Conservation (phyloP, 2,797 vertebrate species). For the Alfaro cultratus region DNA sequence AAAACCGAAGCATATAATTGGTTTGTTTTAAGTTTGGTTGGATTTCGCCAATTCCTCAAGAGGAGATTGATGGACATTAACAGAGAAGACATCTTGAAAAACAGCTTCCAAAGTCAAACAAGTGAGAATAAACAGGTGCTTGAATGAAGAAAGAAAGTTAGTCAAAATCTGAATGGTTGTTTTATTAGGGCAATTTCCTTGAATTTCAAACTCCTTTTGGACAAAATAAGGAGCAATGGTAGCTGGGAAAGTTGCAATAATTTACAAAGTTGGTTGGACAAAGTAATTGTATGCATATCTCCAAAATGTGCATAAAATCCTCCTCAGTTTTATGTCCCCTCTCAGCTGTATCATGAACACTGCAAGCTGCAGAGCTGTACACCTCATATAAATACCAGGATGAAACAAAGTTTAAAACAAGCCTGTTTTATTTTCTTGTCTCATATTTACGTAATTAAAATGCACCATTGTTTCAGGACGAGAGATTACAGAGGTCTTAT, state of each 20-base stretch:
- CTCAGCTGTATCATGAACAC: background rate
- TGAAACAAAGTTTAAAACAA: constrained; percentile 21
- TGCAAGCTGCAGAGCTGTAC: background rate
- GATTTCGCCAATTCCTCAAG: constrained; percentile 56
- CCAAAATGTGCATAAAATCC: background rate
- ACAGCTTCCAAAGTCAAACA: constrained; percentile 11
- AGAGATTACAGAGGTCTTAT: constrained; percentile 56
- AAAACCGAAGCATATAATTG: constrained; percentile 72
- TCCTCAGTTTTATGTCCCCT: background rate
- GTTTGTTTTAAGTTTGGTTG: constrained; percentile 76
- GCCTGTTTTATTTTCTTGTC: background rate
- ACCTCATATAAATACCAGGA: background rate
- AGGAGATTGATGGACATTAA: constrained; percentile 38
- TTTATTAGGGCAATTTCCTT: constrained; percentile 23
- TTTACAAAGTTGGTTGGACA: background rate
- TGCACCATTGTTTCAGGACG: constrained; percentile 49
- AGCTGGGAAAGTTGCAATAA: background rate
- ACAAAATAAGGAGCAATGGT: constrained; percentile 25
- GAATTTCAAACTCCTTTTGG: constrained; percentile 48
- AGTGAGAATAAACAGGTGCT: background rate
- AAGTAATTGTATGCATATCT: background rate
- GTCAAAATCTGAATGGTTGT: background rate
- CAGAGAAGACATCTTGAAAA: constrained; percentile 17
- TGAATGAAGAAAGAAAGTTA: constrained; percentile 1
- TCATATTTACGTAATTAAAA: constrained; percentile 56